Conservation (phyloP, 2,113 vertebrate genomes). For the Catharus minimus region DNA sequence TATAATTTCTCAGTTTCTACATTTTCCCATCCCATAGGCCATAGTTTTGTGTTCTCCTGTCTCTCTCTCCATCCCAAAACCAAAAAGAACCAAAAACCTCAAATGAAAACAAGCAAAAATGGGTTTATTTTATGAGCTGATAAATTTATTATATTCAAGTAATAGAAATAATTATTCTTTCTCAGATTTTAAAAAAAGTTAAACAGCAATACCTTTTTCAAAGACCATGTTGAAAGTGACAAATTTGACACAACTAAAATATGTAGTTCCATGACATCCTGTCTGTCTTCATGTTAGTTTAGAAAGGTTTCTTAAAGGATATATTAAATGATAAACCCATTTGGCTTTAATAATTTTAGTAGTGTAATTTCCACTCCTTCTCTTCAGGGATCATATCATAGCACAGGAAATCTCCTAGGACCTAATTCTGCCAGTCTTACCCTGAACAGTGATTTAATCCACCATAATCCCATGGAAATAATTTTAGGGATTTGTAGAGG, state of each 20-base stretch:
- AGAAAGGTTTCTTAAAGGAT: neutral
- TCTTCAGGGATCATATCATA: neutral
- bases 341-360: neutral
- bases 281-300: neutral
- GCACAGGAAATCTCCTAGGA: neutral
- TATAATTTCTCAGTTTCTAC: neutral
- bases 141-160: neutral
- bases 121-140: neutral
- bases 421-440: conserved; percentile 10
- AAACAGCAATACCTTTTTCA: neutral
- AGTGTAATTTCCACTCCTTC: neutral
- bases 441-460: neutral
- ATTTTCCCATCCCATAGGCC: neutral
- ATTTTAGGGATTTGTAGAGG: neutral
- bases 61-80: neutral
- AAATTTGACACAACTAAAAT: neutral
- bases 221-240: neutral
- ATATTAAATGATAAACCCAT: neutral
- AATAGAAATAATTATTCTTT: neutral
- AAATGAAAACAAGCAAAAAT: neutral
- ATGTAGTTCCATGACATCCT: neutral
- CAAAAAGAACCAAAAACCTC: neutral
- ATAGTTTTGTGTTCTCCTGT: neutral
- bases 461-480: neutral
- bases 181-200: neutral